Percentiles rank a stretch among this genome's conserved stretches.
Evolutionary conservation across 1,140 invertebrate species (phyloP).

Genomic region (Helicoverpa armigera): DNA sequence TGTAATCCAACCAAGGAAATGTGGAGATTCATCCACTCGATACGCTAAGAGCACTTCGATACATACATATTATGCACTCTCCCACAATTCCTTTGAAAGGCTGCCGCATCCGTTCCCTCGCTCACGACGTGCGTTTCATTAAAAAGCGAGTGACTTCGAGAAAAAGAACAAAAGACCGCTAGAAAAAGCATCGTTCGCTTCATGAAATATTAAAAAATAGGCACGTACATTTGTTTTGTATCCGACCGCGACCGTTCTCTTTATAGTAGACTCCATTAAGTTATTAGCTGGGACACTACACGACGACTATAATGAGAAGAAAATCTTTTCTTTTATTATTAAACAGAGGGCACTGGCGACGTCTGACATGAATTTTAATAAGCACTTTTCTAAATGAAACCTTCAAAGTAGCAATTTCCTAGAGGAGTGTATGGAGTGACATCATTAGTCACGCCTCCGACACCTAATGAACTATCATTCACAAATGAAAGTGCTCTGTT

Average conservation of each 20-base stretch:
- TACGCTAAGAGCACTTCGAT: constrained; percentile 38
- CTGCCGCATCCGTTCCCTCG: constrained; percentile 31
- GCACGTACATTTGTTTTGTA: constrained; percentile 49
- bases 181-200: constrained; percentile 48
- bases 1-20: constrained; percentile 11
- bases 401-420: constrained; percentile 14
- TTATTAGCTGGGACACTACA: constrained; percentile 51
- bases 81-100: constrained; percentile 51
- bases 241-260: constrained; percentile 40
- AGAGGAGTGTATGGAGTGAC: constrained; percentile 38
- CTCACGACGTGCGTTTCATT: constrained; percentile 56
- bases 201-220: constrained; percentile 59
- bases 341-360: constrained; percentile 18
- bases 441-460: constrained; percentile 42
- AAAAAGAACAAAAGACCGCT: constrained; percentile 55
- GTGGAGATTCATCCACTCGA: constrained; percentile 37
- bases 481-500: constrained; percentile 46
- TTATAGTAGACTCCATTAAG: constrained; percentile 54
- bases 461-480: constrained; percentile 47
- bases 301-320: constrained; percentile 28
- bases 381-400: constrained; percentile 32
- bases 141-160: constrained; percentile 53
- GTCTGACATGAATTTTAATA: constrained; percentile 30
- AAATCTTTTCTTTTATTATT: constrained; percentile 30
- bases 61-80: constrained; percentile 43